These are phyloP conservation scores for Apodemia mormo DNA, from an alignment of 2,888 invertebrate species.

Conservation along the genomic window DNA sequence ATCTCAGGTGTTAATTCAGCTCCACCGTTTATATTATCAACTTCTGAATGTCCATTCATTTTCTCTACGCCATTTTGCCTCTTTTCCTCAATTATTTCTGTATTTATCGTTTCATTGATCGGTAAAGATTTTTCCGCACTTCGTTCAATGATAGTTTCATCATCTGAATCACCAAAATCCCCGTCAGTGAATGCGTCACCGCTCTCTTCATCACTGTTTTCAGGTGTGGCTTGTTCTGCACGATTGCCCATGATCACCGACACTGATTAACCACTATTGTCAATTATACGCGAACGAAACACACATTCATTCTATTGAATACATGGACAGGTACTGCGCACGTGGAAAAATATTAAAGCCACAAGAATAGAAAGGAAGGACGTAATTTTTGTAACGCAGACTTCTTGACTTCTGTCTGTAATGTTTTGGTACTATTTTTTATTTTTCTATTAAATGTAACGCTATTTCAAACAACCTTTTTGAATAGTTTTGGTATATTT, in stretches of 20 bases:
- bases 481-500: too few species aligned
- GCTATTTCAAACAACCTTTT: too few species aligned
- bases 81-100: slow-evolving; percentile 42
- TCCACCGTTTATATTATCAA: slow-evolving; percentile 47
- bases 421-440: too few species aligned
- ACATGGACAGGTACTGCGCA: slow-evolving; percentile 26
- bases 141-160: slow-evolving; percentile 55
- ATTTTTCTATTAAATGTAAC: too few species aligned
- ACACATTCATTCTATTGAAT: neutral
- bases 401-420: slow-evolving; percentile 40
- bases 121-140: slow-evolving; percentile 46
- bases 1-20: slow-evolving; percentile 26
- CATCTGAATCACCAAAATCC: slow-evolving; percentile 71
- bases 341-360: slow-evolving; percentile 33
- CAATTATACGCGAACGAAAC: slow-evolving; percentile 23
- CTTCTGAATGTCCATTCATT: slow-evolving; percentile 37
- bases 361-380: slow-evolving; percentile 59
- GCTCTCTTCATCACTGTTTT: slow-evolving; percentile 69
- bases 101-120: slow-evolving; percentile 64
- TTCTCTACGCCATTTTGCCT: slow-evolving; percentile 37
- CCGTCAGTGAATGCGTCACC: slow-evolving; percentile 74
- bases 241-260: slow-evolving; percentile 59
- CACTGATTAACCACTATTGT: slow-evolving; percentile 44
- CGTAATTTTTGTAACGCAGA: slow-evolving; percentile 51
- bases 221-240: slow-evolving; percentile 61